Conservation (phyloP, 2,797 vertebrate species). For the Gorsachius magnificus region DNA sequence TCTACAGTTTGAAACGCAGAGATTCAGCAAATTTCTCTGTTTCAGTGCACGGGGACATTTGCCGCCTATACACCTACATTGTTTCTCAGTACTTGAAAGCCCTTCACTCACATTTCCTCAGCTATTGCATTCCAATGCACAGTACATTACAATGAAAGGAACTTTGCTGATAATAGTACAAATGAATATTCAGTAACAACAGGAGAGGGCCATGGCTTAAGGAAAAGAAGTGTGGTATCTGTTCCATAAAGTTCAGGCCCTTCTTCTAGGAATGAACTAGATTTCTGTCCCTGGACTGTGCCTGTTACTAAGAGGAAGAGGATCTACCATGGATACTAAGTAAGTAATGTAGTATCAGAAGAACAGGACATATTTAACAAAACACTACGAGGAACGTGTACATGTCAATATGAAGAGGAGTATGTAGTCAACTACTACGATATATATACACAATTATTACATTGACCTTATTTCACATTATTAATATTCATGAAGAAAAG, state of each 20-base stretch:
- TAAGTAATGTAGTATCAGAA: not conserved
- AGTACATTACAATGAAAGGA: not conserved
- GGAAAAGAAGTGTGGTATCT: not conserved
- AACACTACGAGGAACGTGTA: not conserved
- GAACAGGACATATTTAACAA: not conserved
- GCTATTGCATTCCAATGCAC: not conserved
- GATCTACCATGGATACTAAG: not conserved
- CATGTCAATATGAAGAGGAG: not conserved
- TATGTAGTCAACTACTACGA: not conserved
- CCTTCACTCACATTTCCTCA: not conserved
- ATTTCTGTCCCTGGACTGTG: no score
- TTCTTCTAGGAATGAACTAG: not conserved
- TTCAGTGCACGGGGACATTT: not conserved
- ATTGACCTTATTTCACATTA: not conserved
- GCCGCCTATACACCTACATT: not conserved
- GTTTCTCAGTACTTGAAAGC: not conserved
- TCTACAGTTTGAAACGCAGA: not conserved
- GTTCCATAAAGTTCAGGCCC: not conserved
- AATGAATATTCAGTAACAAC: not conserved
- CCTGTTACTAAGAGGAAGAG: not conserved
- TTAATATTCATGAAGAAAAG: not conserved
- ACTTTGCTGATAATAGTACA: not conserved
- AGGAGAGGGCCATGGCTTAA: not conserved
- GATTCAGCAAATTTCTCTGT: not conserved
- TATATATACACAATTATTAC: not conserved